Conservation (phyloP, 2,797 vertebrate species). For the Cetoscarus ocellatus region DNA sequence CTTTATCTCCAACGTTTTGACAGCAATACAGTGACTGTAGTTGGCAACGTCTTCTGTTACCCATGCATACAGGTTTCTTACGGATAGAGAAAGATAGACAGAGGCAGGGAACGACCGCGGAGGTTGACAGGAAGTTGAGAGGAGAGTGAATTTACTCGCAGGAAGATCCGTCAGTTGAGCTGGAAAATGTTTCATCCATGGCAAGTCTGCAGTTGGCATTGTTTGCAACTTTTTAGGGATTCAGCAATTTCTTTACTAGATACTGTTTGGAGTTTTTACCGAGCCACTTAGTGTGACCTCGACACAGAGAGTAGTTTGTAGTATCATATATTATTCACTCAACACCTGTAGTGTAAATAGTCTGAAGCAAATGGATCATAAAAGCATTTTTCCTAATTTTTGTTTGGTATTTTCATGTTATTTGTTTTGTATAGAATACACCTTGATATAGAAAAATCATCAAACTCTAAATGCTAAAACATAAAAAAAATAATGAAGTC, state of each 20-base stretch:
- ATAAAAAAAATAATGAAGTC: not conserved
- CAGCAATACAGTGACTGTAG: slow-evolving; percentile 70
- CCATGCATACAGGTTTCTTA: slow-evolving; percentile 13
- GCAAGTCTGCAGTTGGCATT: slow-evolving; percentile 36
- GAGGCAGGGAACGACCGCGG: slow-evolving; percentile 20
- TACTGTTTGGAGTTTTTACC: slow-evolving; percentile 8
- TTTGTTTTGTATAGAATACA: slow-evolving; percentile 29
- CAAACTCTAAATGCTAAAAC: slow-evolving; percentile 2
- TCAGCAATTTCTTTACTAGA: slow-evolving; percentile 7
- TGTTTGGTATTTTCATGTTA: slow-evolving; percentile 7
- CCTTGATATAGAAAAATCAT: slow-evolving; percentile 23
- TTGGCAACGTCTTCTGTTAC: slow-evolving; percentile 39
- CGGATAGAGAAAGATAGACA: slow-evolving; percentile 40
- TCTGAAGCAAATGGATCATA: slow-evolving; percentile 30
- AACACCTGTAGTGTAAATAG: slow-evolving; percentile 56
- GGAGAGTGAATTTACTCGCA: slow-evolving; percentile 6
- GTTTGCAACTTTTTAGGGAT: slow-evolving; percentile 32
- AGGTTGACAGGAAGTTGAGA: slow-evolving; percentile 16
- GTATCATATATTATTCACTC: slow-evolving; percentile 17
- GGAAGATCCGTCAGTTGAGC: slow-evolving; percentile 3
- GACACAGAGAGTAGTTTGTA: slow-evolving; percentile 4
- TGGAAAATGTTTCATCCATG: slow-evolving; percentile 69
- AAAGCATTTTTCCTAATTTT: slow-evolving; percentile 8
- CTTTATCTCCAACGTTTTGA: slow-evolving; percentile 58
- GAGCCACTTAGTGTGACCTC: slow-evolving; percentile 5